Conservation (phyloP, 2,113 vertebrate species). For the Eptesicus fuscus region DNA sequence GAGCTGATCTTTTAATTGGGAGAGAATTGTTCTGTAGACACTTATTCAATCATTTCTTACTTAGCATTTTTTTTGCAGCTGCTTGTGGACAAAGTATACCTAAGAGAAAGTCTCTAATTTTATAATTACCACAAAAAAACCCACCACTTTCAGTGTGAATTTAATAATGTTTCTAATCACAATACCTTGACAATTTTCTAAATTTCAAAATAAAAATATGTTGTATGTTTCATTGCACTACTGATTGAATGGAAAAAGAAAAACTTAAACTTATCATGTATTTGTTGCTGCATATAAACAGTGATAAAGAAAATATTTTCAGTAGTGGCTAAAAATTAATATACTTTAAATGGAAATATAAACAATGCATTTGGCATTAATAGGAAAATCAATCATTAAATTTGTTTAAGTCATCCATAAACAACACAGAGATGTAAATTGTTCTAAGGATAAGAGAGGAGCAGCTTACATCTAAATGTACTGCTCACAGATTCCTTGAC, state of each 20-base stretch:
- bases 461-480: not conserved
- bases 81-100: not conserved
- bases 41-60: not conserved
- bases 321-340: not conserved
- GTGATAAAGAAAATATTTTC: not conserved
- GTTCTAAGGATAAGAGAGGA: not conserved
- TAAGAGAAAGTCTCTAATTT: not conserved
- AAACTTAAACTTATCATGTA: not conserved
- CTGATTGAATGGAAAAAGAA: not conserved
- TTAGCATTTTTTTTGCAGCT: not conserved
- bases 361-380: not conserved
- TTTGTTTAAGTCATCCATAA: not conserved
- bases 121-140: not conserved
- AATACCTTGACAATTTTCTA: not conserved
- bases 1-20: not conserved
- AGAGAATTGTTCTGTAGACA: not conserved
- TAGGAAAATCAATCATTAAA: not conserved
- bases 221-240: not conserved
- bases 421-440: not conserved
- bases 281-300: not conserved
- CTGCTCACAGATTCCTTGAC: constrained; percentile 36
- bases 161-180: not conserved
- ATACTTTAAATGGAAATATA: not conserved
- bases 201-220: not conserved
- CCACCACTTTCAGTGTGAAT: not conserved